Evolutionary conservation across 2,888 invertebrate species (phyloP).

Genomic region (Cylloceria caligata): DNA sequence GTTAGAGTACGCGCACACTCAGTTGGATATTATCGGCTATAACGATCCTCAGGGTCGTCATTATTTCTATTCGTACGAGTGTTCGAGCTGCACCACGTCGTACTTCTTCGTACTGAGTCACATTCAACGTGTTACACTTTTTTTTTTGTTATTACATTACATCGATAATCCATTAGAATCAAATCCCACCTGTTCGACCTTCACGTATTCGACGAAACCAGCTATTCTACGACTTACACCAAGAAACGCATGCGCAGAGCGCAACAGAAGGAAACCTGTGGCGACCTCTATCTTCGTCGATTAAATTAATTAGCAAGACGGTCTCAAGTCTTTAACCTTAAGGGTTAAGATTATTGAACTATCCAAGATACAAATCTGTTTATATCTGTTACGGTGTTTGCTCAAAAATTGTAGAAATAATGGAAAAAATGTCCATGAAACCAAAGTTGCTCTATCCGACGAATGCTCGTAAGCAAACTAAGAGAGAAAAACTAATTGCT

Average conservation of each 20-base stretch:
- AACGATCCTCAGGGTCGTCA: slow-evolving; percentile 71
- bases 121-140: slow-evolving; percentile 46
- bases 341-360: too few species aligned
- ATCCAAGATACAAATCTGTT: too few species aligned
- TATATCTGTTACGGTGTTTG: too few species aligned
- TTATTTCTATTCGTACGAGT: slow-evolving; percentile 75
- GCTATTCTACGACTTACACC: too few species aligned
- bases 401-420: too few species aligned
- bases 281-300: too few species aligned
- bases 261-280: too few species aligned
- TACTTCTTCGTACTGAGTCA: slow-evolving; percentile 72
- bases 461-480: neutral
- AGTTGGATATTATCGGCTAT: slow-evolving; percentile 73
- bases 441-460: neutral
- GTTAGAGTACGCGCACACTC: slow-evolving; percentile 7
- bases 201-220: too few species aligned
- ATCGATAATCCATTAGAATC: slow-evolving; percentile 4
- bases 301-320: too few species aligned
- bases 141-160: slow-evolving; percentile 12
- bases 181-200: too few species aligned
- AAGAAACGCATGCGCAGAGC: neutral
- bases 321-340: too few species aligned
- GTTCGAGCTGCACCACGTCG: slow-evolving; percentile 71
- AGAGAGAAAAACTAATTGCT: neutral
- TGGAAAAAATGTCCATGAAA: too few species aligned